Evolutionary conservation across 2,888 invertebrate genomes (phyloP).

Genomic region (Pelosia muscerda): DNA sequence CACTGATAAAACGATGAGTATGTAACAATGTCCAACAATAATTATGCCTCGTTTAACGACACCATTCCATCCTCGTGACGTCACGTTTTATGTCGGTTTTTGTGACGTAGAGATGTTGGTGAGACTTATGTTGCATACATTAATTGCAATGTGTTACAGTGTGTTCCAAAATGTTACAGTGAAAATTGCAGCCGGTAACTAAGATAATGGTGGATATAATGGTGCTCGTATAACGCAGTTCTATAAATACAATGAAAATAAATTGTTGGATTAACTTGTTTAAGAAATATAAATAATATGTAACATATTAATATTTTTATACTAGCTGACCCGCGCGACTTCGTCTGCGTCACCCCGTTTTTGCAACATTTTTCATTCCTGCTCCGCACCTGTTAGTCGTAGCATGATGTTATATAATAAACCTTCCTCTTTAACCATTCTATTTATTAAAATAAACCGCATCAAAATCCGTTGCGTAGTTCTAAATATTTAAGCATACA

Average conservation of each 20-base stretch:
- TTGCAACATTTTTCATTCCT: too few relatives aligned
- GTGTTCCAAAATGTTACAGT: constrained; percentile 13
- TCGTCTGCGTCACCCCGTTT: too few relatives aligned
- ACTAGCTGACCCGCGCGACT: too few relatives aligned
- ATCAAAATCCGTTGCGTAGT: too few relatives aligned
- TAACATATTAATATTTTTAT: too few relatives aligned
- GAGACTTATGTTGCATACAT: constrained; percentile 23
- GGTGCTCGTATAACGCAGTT: not conserved
- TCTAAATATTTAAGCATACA: too few relatives aligned
- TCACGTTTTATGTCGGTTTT: constrained; percentile 22
- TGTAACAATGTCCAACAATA: constrained; percentile 12
- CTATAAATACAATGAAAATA: not conserved
- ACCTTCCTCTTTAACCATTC: too few relatives aligned
- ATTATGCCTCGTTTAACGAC: constrained; percentile 17
- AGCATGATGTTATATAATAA: too few relatives aligned
- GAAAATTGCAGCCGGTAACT: constrained; percentile 11
- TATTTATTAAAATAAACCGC: too few relatives aligned
- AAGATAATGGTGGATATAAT: constrained; percentile 5
- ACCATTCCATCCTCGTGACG: constrained; percentile 2
- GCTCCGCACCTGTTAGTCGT: too few relatives aligned
- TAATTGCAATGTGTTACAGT: constrained; percentile 17
- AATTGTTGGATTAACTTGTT: not conserved
- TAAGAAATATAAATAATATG: too few relatives aligned
- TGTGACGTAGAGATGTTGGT: constrained; percentile 20
- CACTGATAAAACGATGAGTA: not conserved